phyloP scores from a whole-genome alignment of 2,888 invertebrate species.

The Allygus modestus region DNA sequence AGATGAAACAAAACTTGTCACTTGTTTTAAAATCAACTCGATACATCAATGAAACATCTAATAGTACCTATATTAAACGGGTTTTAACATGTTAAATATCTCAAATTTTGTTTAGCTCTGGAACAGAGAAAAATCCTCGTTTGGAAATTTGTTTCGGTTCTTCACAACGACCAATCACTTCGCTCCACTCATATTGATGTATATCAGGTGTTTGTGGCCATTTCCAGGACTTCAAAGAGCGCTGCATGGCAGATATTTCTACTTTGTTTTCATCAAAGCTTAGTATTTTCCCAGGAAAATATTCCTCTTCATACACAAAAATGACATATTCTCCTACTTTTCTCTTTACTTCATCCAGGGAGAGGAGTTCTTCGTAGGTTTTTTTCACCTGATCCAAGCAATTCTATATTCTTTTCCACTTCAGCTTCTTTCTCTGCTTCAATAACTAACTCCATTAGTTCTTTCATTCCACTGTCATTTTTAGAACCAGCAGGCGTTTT shows the following conservation, averaged over 20 bases:
- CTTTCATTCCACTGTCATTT: not conserved
- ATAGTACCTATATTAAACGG: no score
- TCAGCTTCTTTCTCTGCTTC: constrained; percentile 7
- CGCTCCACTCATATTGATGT: not conserved
- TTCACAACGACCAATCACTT: constrained; percentile 12
- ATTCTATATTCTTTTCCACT: constrained; percentile 37
- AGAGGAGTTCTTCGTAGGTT: not conserved
- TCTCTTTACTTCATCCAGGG: constrained; percentile 17
- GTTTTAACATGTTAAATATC: not conserved
- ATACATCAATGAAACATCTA: no score
- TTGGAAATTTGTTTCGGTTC: not conserved
- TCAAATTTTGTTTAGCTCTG: not conserved
- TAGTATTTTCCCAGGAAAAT: not conserved
- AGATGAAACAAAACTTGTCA: no score
- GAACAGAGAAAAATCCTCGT: constrained; percentile 10
- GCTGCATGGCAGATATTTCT: constrained; percentile 31
- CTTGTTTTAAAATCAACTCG: no score
- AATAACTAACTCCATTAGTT: constrained; percentile 21
- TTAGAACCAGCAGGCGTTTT: not conserved
- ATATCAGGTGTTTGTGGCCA: not conserved
- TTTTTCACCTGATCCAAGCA: not conserved
- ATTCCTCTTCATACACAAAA: not conserved
- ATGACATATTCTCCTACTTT: constrained; percentile 7
- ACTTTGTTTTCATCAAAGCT: not conserved
- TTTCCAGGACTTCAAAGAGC: constrained; percentile 5